These are phyloP conservation scores for Syngnathus acus DNA, from an alignment of 2,797 vertebrate species.

Conservation along the genomic window DNA sequence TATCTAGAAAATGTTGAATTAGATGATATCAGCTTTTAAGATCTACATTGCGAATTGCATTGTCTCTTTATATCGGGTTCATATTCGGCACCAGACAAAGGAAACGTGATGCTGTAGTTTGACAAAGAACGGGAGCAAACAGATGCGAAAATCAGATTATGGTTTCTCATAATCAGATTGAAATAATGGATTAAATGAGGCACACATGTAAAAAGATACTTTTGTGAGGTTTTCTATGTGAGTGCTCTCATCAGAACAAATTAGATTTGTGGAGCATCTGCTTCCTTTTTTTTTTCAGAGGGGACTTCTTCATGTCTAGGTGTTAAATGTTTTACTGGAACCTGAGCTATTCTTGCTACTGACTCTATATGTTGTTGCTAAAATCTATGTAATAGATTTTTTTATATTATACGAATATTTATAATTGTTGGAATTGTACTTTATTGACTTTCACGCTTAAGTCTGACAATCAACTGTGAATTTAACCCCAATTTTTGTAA, in stretches of 20 bases:
- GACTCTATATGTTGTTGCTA: too few species aligned
- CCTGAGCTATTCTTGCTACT: neutral
- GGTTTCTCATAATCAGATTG: conserved; percentile 51
- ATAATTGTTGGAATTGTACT: too few species aligned
- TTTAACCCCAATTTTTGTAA: too few species aligned
- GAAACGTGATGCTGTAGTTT: conserved; percentile 15
- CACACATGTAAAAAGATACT: conserved; percentile 60
- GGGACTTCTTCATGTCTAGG: conserved; percentile 20
- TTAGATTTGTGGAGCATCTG: conserved; percentile 69
- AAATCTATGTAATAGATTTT: too few species aligned
- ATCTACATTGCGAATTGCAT: neutral
- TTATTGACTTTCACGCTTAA: too few species aligned
- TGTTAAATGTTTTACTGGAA: conserved; percentile 26
- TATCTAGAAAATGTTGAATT: neutral
- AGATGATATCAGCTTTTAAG: too few species aligned
- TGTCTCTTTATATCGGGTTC: conserved; percentile 14
- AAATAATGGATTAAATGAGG: conserved; percentile 58
- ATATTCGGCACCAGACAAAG: conserved; percentile 27
- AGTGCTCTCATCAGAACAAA: conserved; percentile 61
- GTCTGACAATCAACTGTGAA: too few species aligned
- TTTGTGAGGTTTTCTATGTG: conserved; percentile 49
- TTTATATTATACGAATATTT: too few species aligned
- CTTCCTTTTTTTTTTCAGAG: conserved; percentile 34
- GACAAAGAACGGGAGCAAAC: conserved; percentile 47
- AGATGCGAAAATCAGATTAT: conserved; percentile 67